A percentile compares a stretch with the other conserved stretches of the same genome.
phyloP scores from a whole-genome alignment of 2,113 vertebrate genomes.

The crab-eating macaque (Macaca fascicularis) region DNA sequence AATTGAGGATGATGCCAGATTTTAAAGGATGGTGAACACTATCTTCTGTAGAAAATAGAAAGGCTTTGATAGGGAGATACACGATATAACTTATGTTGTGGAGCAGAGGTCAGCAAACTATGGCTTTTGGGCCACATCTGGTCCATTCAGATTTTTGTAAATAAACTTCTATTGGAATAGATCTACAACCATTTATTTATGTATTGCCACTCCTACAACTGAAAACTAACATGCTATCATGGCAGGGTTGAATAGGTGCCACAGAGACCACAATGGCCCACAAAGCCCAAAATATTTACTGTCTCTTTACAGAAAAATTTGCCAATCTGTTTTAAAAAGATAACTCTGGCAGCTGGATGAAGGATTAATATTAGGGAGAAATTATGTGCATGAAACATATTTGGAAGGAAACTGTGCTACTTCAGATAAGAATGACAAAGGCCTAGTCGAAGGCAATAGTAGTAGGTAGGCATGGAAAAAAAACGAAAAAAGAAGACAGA shows the following conservation, averaged over 20 bases:
- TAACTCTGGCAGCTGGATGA: not conserved
- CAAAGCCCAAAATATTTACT: not conserved
- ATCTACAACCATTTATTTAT: not conserved
- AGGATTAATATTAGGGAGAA: not conserved
- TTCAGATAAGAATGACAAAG: conserved; percentile 5
- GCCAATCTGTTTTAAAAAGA: not conserved
- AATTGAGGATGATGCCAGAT: not conserved
- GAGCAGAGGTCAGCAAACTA: not conserved
- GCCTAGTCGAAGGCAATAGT: not conserved
- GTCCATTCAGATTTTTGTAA: not conserved
- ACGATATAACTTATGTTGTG: not conserved
- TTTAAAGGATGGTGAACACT: not conserved
- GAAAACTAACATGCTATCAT: not conserved
- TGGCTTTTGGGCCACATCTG: not conserved
- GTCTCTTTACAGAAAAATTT: not conserved
- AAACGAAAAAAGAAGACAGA: not conserved
- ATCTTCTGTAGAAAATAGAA: not conserved
- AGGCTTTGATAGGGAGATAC: not conserved
- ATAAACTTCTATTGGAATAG: not conserved
- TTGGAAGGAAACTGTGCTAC: not conserved
- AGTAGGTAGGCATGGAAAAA: not conserved
- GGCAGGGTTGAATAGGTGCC: not conserved
- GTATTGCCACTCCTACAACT: not conserved
- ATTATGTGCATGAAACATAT: not conserved
- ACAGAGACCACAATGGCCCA: not conserved